A percentile compares a stretch with the other conserved stretches of the same genome.
These are phyloP conservation scores for Echinometra lucunter DNA, from an alignment of 53 echinoderm and acorn worm genomes.

Conservation along the genomic window DNA sequence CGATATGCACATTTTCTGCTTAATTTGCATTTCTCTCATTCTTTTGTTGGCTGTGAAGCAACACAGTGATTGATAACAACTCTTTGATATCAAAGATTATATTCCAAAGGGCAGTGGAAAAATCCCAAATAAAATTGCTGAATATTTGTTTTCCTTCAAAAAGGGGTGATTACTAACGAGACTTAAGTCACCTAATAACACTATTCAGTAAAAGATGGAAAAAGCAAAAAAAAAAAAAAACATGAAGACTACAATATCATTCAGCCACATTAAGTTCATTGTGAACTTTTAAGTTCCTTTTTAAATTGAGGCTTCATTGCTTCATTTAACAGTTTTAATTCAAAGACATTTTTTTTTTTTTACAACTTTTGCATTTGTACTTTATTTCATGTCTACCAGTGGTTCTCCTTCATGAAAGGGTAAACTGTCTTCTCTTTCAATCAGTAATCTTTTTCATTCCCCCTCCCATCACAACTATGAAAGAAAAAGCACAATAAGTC, in stretches of 20 bases:
- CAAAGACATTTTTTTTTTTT: neutral
- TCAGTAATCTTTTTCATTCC: neutral
- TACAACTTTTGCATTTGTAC: no score
- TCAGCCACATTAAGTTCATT: neutral
- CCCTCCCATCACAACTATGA: no score
- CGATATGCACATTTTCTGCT: neutral
- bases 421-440: neutral
- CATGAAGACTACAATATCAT: no score
- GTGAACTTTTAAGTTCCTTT: neutral
- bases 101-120: slow-evolving; percentile 48
- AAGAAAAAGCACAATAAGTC: no score
- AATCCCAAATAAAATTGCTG: neutral
- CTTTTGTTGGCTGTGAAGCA: neutral
- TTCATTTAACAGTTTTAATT: neutral
- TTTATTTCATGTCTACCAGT: no score
- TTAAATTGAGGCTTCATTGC: neutral
- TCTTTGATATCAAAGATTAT: neutral
- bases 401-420: no score
- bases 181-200: slow-evolving; percentile 10
- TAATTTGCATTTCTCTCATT: neutral
- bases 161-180: neutral
- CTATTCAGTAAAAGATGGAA: neutral
- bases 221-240: no score
- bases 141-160: neutral
- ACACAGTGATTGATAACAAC: neutral